phyloP scores from a whole-genome alignment of 2,113 vertebrate species.

The Macquaria australasica region DNA sequence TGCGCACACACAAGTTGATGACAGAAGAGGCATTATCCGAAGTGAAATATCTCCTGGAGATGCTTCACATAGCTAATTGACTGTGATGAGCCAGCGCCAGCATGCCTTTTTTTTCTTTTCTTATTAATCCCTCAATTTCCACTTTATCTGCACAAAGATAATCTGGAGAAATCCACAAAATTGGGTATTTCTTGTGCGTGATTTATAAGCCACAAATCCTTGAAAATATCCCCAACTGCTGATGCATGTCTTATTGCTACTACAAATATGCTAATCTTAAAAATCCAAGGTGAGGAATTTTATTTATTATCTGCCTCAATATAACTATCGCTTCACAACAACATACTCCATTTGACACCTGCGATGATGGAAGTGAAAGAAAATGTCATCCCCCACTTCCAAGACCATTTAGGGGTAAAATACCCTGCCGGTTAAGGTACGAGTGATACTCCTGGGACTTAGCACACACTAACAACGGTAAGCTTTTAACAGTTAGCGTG shows the following conservation, averaged over 20 bases:
- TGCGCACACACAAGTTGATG: slow-evolving; percentile 56
- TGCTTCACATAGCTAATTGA: slow-evolving; percentile 69
- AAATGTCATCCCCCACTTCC: slow-evolving; percentile 38
- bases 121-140: slow-evolving; percentile 64
- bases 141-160: slow-evolving; percentile 55
- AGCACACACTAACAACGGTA: slow-evolving; percentile 8
- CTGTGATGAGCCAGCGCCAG: slow-evolving; percentile 67
- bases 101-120: slow-evolving; percentile 37
- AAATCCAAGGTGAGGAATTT: slow-evolving; percentile 51
- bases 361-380: slow-evolving; percentile 16
- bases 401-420: slow-evolving; percentile 10
- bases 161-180: slow-evolving; percentile 60
- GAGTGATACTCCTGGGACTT: slow-evolving; percentile 5
- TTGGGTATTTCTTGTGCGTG: slow-evolving; percentile 43
- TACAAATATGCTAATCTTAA: slow-evolving; percentile 64
- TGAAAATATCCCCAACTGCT: slow-evolving; percentile 47
- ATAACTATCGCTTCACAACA: slow-evolving; percentile 35
- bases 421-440: slow-evolving; percentile 13
- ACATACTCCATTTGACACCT: slow-evolving; percentile 49
- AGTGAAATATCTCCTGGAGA: slow-evolving; percentile 61
- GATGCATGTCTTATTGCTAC: slow-evolving; percentile 41
- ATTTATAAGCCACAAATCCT: slow-evolving; percentile 58
- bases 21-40: slow-evolving; percentile 58
- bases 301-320: slow-evolving; percentile 47
- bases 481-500: slow-evolving; percentile 39